Base-by-base conservation (phyloP, 1,140 invertebrate genomes). In the Parapsyche elsis region DNA sequence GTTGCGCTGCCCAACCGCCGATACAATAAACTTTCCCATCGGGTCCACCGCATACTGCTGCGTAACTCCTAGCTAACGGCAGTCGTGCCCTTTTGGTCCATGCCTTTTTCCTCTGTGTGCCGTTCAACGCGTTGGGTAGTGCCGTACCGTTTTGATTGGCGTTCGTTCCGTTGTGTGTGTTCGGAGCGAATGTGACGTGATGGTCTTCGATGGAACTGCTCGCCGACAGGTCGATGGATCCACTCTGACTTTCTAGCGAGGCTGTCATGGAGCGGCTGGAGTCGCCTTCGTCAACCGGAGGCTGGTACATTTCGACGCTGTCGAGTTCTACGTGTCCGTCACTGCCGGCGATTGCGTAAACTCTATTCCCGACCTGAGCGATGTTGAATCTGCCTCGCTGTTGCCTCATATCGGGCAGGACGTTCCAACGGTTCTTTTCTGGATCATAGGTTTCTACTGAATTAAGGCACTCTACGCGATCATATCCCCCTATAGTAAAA, bases 321-420 rank as follows among this genome's bases (percentile, higher is more conserved):
- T 92, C 75, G 88, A 87, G 19, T n/a, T 86, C 85, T 1, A 83
- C 80, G 81, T 85, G 85, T 12, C 95, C 95, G 87, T 96, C 94
- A 76, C 93, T 93, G 7, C 95, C 95, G 14, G 94, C 94, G 76
- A 95, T 89, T 12, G 94, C 95, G 86, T 94, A 96, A 0, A 95
- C 90, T 78, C 90, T 90, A 73, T 90, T 91, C 67, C 91, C 87
- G 0, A 95, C 83, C 81, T 82, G 78, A 9, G 92, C 92, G 57
- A 94, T 91, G 84, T 94, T 92, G 86, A 96, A 95, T 4, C 95
- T 89, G 9, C 94, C 95, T 73, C 95, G 87, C 44, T 92, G 91
- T 84, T 91, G 89, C 38, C 88, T 89, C 95, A 97, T 95, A 19
- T 91, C 87, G 0, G 92, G 89, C 81, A 95, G 85, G 1, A 87